Evolutionary conservation across 2,888 invertebrate species (phyloP), one percentile per base, ranked within the genome.

Genomic region (Volucella zonaria): DNA sequence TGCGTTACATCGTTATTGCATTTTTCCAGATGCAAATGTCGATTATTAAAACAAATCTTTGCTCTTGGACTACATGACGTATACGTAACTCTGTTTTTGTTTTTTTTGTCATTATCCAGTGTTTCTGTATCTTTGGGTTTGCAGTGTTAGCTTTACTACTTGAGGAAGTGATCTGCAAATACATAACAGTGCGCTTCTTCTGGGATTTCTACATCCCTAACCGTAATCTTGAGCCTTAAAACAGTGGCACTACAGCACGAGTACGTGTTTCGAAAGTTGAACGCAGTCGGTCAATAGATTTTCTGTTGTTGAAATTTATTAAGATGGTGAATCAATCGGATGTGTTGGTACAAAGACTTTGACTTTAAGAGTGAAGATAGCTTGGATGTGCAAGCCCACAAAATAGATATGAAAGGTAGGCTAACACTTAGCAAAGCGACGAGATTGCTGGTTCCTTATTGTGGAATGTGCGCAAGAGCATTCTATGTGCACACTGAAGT

Each of bases 161-260:
- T 78, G 67, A 82, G 82, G 73, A 82, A 82, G 78, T 18, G 52
- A 67, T 73, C 54, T 76, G 58, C 81, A 76, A 70, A 62, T 40
- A 45, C 51, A 81, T 58, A 67, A 67, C 61, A 74, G 66, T 67
- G 59, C 31, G 6, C 52, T 61, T 54, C 14, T 18, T 31, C 11
- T 23, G 40, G 6, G 71, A 70, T 81, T 76, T 76, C 81, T 76
- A 51, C 76, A 81, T 64, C 70, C 68, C 64, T 70, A 77, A 51
- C 70, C 70, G 76, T 70, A 76, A 73, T 82, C 78, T 78, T 78
- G 78, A 82, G 77, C 66, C 66, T 82, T 77, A n/a, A 68, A 40
- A 51, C 43, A 51, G 10, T n/a, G 18, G 40, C 40, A 3, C 14
- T 31, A 6, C 31, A 31, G 18, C 49, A 14, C 68, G 54, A 49